Evolutionary conservation across 2,797 vertebrate species (phyloP), one percentile per base, ranked within the genome.

Genomic region (Sebastes cheni): DNA sequence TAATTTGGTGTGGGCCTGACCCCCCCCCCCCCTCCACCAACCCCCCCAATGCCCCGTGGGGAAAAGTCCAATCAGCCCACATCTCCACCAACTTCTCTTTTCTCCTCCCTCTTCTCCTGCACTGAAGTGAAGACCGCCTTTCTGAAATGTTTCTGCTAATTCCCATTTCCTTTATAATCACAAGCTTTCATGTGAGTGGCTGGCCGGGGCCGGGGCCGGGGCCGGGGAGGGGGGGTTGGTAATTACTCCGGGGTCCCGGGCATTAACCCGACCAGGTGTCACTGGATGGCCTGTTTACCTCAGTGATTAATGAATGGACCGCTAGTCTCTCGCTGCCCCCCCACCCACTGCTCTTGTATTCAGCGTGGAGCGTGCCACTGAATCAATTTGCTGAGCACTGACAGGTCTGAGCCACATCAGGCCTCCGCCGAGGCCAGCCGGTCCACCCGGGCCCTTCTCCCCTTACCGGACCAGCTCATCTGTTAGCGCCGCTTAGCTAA

Each of bases 161-260:
- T 97, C 96, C 96, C 96, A 96, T 98, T 98, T 98, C 97, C 97
- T 97, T 97, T 95, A 96, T 95, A 97, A 97, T 97, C 96, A 97
- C 95, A 96, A 93, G 94, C 94, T 96, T 97, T 97, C 95, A 96
- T 95, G 95, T 97, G 96, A 96, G 95, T 96, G 94, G 95, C 94
- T 94, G 91, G 92, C 89, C 79, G 56, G 91, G 34, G 11, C 89
- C 79, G 60, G 91, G 91, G 92, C 89, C 79, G 60, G 91, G 91
- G 92, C 89, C 79, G 27, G 32, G 94, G 36, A 4, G 9, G 3
- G 92, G 94, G 11, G 90, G 34, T 0, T 85, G 93, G 61, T 97
- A 97, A 98, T 97, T 97, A 96, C 96, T 94, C 91, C 81, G 89
- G 92, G 96, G 97, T 97, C 96, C 94, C 79, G 86, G 94, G 95